These are phyloP conservation scores for Limenitis camilla DNA, from an alignment of 2,888 invertebrate genomes.

Conservation along the genomic window DNA sequence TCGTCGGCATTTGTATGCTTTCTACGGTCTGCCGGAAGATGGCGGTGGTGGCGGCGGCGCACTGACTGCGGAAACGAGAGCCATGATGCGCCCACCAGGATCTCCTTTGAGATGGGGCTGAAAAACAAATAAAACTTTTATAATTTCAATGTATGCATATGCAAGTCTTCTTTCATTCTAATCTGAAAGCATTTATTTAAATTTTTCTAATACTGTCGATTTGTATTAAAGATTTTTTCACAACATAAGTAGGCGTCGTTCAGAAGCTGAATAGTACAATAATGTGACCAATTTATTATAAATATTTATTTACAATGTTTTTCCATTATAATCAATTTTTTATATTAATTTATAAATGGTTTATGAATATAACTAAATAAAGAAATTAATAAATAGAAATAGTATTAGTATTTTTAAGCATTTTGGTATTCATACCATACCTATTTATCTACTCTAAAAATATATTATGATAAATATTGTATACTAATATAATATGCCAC, in stretches of 20 bases:
- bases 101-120: constrained; percentile 66
- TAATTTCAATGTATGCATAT: not conserved
- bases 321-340: constrained; percentile 1
- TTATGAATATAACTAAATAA: constrained; percentile 1
- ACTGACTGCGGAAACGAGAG: constrained; percentile 61
- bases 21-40: constrained; percentile 53
- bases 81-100: constrained; percentile 61
- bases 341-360: constrained; percentile 5
- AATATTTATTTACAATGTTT: constrained; percentile 16
- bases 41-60: constrained; percentile 48
- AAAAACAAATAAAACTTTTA: constrained; percentile 20
- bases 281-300: constrained; percentile 48
- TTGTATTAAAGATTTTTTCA: not conserved
- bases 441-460: constrained; percentile 1
- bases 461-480: too few species aligned
- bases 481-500: too few species aligned
- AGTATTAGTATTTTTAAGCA: not conserved
- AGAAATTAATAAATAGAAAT: not conserved
- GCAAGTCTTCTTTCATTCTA: not conserved
- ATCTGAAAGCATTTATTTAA: not conserved
- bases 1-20: constrained; percentile 56
- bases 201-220: not conserved
- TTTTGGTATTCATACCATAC: constrained; percentile 4
- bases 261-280: constrained; percentile 58
- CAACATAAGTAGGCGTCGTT: constrained; percentile 24